Base-by-base conservation (phyloP, 2,888 invertebrate genomes). In the Pseudococcus viburni region DNA sequence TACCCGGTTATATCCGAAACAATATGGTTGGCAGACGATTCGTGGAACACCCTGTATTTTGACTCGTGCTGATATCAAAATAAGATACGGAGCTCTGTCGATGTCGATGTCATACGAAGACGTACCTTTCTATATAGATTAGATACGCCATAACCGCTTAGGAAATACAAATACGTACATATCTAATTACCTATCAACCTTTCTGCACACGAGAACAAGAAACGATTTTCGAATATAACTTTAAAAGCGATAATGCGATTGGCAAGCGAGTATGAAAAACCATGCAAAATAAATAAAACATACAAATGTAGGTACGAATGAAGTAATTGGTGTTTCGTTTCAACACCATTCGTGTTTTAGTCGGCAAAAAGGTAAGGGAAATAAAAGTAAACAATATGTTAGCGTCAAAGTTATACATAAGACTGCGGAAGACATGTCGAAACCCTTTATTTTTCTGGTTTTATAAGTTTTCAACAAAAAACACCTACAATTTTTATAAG, bases 261-360 rank as follows among this genome's bases (percentile, higher is more conserved):
- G 59, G 59, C 11, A 59, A 59, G 5, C 19, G 19, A 19, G 59
- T 59, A 59, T 19, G 59, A 59, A 59, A 59, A 59, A 19, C 59
- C 19, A 59, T 33, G 26, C 26, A 33, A 59, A 59, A 59, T 59
- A 59, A 59, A 59, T 59, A 59, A 59, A 59, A 19, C n/a, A 55
- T n/a, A 59, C 55, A 9, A 9, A 59, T 19, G 59, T 33, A 33
- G 1, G 26, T 33, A 33, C 26, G 26, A 59, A 59, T 19, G 59
- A 59, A 59, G 59, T 59, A 59, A 59, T 59, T 59, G 59, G 59
- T 59, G 59, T 19, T 59, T 59, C 19, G 59, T 59, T 59, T 59
- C 59, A n/a, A 59, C 59, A 59, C n/a, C 59, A 19, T 59, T 19
- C 7, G 59, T 8, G 59, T 59, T 59, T 19, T 19, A 19, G 12